A percentile compares a stretch with the other conserved stretches of the same genome.
Evolutionary conservation across 2,888 invertebrate species (phyloP).

Genomic region (Exephanes ischioxanthus): DNA sequence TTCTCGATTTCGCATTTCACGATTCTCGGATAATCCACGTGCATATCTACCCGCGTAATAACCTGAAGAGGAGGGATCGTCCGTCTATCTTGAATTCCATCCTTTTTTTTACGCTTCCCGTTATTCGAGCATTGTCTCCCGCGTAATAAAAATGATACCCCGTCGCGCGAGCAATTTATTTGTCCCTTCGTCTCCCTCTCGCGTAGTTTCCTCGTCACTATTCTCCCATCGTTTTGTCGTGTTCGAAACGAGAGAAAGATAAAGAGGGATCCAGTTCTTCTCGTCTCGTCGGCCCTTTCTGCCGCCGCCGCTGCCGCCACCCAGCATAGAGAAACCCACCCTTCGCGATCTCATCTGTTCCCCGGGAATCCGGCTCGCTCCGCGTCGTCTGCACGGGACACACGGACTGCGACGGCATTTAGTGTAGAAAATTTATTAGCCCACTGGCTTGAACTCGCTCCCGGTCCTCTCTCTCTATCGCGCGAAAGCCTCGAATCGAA

Average conservation of each 20-base stretch:
- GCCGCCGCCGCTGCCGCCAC: slow-evolving; percentile 18
- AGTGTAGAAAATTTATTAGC: slow-evolving; percentile 70
- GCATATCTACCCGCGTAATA: slow-evolving; percentile 34
- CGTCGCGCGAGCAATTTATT: slow-evolving; percentile 16
- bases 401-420: slow-evolving; percentile 62
- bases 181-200: background rate
- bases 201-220: slow-evolving; percentile 23
- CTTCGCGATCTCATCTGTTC: slow-evolving; percentile 55
- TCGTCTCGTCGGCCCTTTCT: slow-evolving; percentile 16
- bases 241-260: slow-evolving; percentile 52
- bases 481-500: slow-evolving; percentile 61
- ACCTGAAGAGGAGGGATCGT: slow-evolving; percentile 7
- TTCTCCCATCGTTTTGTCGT: slow-evolving; percentile 41
- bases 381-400: slow-evolving; percentile 65
- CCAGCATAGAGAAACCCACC: background rate
- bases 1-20: slow-evolving; percentile 1
- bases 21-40: slow-evolving; percentile 38
- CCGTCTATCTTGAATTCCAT: background rate
- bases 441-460: slow-evolving; percentile 55
- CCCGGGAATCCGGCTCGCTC: slow-evolving; percentile 51
- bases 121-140: slow-evolving; percentile 28
- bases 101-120: slow-evolving; percentile 7
- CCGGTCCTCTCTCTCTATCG: slow-evolving; percentile 20
- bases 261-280: slow-evolving; percentile 34
- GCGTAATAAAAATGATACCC: slow-evolving; percentile 49